These are phyloP conservation scores for Agrochola circellaris DNA, from an alignment of 2,888 invertebrate genomes.

Conservation along the genomic window DNA sequence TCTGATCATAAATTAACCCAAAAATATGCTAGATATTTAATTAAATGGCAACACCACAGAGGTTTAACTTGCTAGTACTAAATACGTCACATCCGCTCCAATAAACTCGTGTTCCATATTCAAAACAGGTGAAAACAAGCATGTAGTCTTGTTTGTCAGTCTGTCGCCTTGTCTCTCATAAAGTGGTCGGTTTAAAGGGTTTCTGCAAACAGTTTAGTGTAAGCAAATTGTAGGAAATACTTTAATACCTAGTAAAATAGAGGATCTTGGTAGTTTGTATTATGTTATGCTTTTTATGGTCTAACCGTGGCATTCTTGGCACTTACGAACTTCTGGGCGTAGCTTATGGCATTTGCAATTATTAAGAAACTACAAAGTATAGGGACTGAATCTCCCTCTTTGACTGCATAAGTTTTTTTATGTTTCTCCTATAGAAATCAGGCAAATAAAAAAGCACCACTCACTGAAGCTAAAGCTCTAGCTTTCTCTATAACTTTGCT, in stretches of 20 bases:
- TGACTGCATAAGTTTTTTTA: conserved; percentile 5
- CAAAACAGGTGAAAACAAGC: conserved; percentile 52
- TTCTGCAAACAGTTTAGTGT: conserved; percentile 48
- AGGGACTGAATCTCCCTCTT: not conserved
- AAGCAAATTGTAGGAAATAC: conserved; percentile 51
- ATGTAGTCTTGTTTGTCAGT: conserved; percentile 56
- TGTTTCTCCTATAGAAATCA: not conserved
- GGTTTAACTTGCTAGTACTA: conserved; percentile 36
- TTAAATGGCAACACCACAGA: conserved; percentile 40
- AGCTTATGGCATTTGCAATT: conserved; percentile 33
- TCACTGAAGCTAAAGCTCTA: not conserved
- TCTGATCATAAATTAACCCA: conserved; percentile 46
- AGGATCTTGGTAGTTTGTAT: conserved; percentile 40
- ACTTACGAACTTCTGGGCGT: conserved; percentile 34
- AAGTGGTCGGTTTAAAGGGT: conserved; percentile 54
- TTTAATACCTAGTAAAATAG: conserved; percentile 52
- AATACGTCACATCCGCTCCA: conserved; percentile 56
- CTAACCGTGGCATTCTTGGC: conserved; percentile 41
- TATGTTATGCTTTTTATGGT: conserved; percentile 56
- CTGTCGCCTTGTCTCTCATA: conserved; percentile 51
- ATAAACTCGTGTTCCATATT: conserved; percentile 56
- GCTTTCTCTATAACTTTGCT: too few species aligned
- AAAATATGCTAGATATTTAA: conserved; percentile 46
- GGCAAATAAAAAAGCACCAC: too few species aligned
- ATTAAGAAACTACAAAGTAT: not conserved